Base-by-base conservation (phyloP, 1,140 invertebrate species). In the Acromyrmex heyeri region DNA sequence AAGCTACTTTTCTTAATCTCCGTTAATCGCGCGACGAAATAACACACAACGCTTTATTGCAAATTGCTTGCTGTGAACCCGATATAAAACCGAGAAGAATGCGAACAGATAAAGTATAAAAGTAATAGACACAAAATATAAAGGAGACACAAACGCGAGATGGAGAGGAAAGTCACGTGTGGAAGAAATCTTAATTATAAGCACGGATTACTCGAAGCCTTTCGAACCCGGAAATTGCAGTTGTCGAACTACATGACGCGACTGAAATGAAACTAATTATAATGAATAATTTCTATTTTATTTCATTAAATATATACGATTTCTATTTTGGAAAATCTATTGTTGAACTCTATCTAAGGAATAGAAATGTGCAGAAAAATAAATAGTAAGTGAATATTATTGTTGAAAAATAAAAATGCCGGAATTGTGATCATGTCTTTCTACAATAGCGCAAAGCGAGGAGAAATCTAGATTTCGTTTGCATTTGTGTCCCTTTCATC, bases 61-160 rank as follows among this genome's bases (percentile, higher is more conserved):
- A 16, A 78, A 72, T 88, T 81, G 48, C 48, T 88, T 77, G 55
- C 50, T 50, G 73, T 57, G 38, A 61, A 55, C 30, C 69, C 69
- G 30, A 55, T 86, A 67, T 86, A 67, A 62, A 70, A 73, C 2
- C 27, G 72, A 67, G 27, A 79, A 10, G 38, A 10, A 27, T 50
- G 57, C 38, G 65, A 67, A 88, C 5, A 34, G 44, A 78, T 75
- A 38, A 38, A 38, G 10, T 67, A 48, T 53, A 69, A 67, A n/a
- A 55, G 30, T 44, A 85, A 72, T 57, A 62, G 21, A 55, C 44
- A 70, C 27, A 44, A 76, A n/a, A 65, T 34, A 12, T 50, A 85
- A 50, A 65, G 59, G 30, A 73, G 3, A 12, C n/a, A 27, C 24
- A 18, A 75, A 53, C 8, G 38, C 38, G 30, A 50, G 7, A 53